Percentiles rank a stretch among this genome's conserved stretches.
phyloP scores from a whole-genome alignment of 2,113 vertebrate species.

The Lasiurus borealis region DNA sequence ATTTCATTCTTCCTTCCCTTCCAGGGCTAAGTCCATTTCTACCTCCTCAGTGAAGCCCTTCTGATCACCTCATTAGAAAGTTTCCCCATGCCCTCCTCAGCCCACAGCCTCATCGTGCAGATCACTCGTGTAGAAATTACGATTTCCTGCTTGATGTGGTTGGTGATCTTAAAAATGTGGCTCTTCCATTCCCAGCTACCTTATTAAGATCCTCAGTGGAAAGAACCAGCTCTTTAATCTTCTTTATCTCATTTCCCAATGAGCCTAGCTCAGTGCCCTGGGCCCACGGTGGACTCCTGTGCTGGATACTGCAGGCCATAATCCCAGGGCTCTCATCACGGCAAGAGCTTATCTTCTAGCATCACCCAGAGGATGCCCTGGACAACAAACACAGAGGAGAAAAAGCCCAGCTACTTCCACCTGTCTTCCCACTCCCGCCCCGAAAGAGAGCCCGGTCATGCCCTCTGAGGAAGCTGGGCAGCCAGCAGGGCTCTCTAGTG shows the following conservation, averaged over 20 bases:
- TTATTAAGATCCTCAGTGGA: not conserved
- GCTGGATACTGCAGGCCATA: not conserved
- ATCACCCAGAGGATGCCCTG: conserved; percentile 77
- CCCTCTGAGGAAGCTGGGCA: not conserved
- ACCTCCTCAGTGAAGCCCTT: conserved; percentile 56
- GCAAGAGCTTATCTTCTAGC: conserved; percentile 76
- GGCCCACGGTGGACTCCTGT: not conserved
- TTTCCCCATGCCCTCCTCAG: conserved; percentile 42
- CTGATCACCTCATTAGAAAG: conserved; percentile 54
- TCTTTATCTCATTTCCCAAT: no score
- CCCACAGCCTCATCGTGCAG: accelerated
- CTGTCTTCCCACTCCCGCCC: not conserved
- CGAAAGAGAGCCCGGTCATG: no score
- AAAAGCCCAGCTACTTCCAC: not conserved
- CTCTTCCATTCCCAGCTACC: conserved; percentile 13
- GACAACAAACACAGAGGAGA: conserved; percentile 49
- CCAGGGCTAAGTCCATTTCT: conserved; percentile 52
- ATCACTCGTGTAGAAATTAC: not conserved
- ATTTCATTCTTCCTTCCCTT: conserved; percentile 55
- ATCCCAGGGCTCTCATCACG: not conserved
- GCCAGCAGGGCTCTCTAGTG: not conserved
- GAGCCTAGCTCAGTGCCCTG: not conserved
- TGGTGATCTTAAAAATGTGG: conserved; percentile 20
- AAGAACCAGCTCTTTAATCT: not conserved
- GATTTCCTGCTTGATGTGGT: conserved; percentile 56